Conservation (phyloP, 2,113 vertebrate genomes). For the Procavia capensis region DNA sequence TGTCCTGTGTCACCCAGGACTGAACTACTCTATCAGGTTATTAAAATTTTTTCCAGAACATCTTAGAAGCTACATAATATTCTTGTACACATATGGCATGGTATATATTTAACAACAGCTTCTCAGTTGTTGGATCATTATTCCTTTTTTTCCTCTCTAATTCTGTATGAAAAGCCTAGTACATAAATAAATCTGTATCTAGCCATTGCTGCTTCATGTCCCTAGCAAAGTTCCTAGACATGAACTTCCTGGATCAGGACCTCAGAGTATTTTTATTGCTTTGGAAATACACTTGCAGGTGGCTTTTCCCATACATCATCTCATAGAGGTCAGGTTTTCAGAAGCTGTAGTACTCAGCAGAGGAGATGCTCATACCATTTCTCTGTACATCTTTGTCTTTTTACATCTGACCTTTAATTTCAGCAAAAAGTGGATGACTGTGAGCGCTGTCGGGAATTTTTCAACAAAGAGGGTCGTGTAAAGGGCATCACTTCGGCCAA, state of each 20-base stretch:
- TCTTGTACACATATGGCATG: not conserved
- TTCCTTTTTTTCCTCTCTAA: not conserved
- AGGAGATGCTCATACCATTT: not conserved
- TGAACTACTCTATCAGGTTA: not conserved
- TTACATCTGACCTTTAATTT: slow-evolving; percentile 45
- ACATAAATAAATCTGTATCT: not conserved
- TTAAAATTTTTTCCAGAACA: not conserved
- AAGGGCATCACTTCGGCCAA: slow-evolving; percentile 86
- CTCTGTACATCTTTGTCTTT: not conserved
- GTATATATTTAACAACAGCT: not conserved
- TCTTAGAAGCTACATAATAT: not conserved
- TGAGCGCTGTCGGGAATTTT: slow-evolving; percentile 92
- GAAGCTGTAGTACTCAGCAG: not conserved
- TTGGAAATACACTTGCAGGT: not conserved
- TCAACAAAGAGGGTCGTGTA: slow-evolving; percentile 91
- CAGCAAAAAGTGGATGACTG: slow-evolving; percentile 94
- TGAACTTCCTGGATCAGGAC: not conserved
- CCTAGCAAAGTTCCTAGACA: not conserved
- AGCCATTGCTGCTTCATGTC: not conserved
- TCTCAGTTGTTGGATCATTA: not conserved
- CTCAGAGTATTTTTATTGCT: not conserved
- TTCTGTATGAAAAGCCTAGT: slow-evolving; percentile 1
- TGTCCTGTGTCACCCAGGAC: not conserved
- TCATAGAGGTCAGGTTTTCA: not conserved
- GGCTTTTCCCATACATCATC: not conserved